phyloP scores from a whole-genome alignment of 2,797 vertebrate genomes.

The Rhinatrema bivittatum region DNA sequence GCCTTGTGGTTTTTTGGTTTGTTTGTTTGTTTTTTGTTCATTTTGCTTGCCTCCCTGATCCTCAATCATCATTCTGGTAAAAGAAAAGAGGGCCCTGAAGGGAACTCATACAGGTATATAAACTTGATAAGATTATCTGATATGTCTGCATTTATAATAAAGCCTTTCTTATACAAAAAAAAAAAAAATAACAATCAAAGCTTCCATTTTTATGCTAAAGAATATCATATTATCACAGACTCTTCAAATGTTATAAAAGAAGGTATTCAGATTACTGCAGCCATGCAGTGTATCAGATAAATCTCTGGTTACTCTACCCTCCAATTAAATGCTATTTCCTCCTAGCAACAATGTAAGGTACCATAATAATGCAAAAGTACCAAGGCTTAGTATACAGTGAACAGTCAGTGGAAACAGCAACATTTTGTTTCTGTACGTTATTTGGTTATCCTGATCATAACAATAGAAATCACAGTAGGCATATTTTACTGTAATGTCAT shows the following conservation, averaged over 20 bases:
- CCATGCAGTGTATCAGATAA: slow-evolving; percentile 22
- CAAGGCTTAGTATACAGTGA: slow-evolving; percentile 26
- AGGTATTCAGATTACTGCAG: slow-evolving; percentile 21
- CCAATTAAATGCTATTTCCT: slow-evolving; percentile 44
- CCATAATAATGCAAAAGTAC: slow-evolving; percentile 17
- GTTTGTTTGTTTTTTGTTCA: background rate
- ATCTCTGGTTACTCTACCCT: slow-evolving; percentile 27
- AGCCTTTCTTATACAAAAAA: slow-evolving; percentile 23
- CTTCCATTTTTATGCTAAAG: slow-evolving; percentile 32
- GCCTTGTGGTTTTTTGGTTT: too few relatives aligned
- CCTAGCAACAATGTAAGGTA: slow-evolving; percentile 32
- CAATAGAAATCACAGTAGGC: slow-evolving; percentile 8
- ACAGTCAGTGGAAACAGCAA: slow-evolving; percentile 24
- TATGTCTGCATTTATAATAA: slow-evolving; percentile 15
- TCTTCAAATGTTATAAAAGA: slow-evolving; percentile 23
- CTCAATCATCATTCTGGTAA: background rate
- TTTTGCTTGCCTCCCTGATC: background rate
- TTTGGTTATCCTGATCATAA: slow-evolving; percentile 31
- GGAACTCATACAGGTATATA: background rate
- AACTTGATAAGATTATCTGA: slow-evolving; percentile 15
- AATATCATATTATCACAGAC: slow-evolving; percentile 27
- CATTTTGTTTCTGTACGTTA: slow-evolving; percentile 28
- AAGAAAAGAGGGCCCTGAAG: background rate
- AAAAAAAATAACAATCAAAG: too few relatives aligned
- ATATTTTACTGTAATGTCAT: too few relatives aligned